Evolutionary conservation across 1,140 invertebrate genomes (phyloP).

Genomic region (Drosophila sp.): DNA sequence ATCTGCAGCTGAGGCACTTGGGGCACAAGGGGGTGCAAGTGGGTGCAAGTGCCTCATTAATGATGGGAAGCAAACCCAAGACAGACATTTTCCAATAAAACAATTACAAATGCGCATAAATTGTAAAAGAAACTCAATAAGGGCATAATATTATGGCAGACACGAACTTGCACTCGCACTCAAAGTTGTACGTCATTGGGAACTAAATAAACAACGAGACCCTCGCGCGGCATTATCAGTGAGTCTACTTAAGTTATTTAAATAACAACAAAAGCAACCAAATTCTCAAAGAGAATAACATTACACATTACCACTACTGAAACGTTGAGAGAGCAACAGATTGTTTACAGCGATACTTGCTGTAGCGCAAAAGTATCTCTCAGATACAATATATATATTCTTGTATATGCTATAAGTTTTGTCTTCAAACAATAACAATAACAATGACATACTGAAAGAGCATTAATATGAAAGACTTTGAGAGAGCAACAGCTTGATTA

Average conservation of each 20-base stretch:
- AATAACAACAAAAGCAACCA: conserved; percentile 32
- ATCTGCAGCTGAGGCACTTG: conserved; percentile 43
- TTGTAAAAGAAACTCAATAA: conserved; percentile 44
- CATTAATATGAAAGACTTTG: neutral
- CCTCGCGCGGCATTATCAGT: conserved; percentile 16
- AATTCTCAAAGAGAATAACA: neutral
- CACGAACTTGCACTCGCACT: conserved; percentile 18
- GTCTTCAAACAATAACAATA: neutral
- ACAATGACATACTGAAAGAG: neutral
- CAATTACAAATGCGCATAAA: conserved; percentile 78
- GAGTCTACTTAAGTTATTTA: conserved; percentile 8
- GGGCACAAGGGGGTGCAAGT: conserved; percentile 21
- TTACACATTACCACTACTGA: conserved; percentile 42
- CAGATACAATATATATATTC: conserved; percentile 10
- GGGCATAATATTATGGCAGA: conserved; percentile 44
- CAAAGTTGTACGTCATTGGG: conserved; percentile 9
- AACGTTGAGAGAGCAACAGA: conserved; percentile 37
- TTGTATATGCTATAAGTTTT: neutral
- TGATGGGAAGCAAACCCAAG: conserved; percentile 56
- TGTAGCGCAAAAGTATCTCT: conserved; percentile 28
- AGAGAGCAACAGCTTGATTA: conserved; percentile 6
- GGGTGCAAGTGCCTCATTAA: conserved; percentile 69
- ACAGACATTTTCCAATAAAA: conserved; percentile 68
- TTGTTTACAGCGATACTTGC: conserved; percentile 40
- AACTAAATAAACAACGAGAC: conserved; percentile 41